phyloP scores from a whole-genome alignment of 2,113 vertebrate genomes.

The Pimephales promelas region DNA sequence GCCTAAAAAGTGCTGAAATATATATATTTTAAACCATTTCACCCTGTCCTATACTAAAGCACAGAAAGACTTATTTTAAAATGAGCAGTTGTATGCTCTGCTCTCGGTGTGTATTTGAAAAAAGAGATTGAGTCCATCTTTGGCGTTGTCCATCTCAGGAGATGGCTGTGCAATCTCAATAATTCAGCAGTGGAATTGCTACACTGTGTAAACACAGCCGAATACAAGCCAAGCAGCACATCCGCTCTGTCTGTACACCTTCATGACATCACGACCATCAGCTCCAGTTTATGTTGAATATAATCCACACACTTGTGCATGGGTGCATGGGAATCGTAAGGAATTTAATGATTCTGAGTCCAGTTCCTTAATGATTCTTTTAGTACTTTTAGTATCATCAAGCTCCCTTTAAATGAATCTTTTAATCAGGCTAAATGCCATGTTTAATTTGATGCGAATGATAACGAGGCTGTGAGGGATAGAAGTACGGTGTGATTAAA shows the following conservation, averaged over 20 bases:
- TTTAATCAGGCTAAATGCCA: constrained; percentile 3
- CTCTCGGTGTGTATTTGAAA: constrained; percentile 33
- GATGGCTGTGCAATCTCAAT: constrained; percentile 50
- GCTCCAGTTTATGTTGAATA: not conserved
- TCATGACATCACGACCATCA: constrained; percentile 21
- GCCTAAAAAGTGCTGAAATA: not conserved
- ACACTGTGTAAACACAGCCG: constrained; percentile 57
- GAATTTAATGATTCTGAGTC: not conserved
- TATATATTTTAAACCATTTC: not conserved
- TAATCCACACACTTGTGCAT: not conserved
- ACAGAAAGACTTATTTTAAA: constrained; percentile 20
- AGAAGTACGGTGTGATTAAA: not conserved
- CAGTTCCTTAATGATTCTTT: not conserved
- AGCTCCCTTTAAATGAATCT: not conserved
- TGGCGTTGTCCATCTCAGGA: constrained; percentile 26
- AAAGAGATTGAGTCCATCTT: constrained; percentile 39
- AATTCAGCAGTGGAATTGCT: constrained; percentile 57
- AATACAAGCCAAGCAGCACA: constrained; percentile 43
- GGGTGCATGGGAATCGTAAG: not conserved
- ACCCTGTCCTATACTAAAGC: not conserved
- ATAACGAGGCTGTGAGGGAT: not conserved
- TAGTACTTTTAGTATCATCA: constrained; percentile 7
- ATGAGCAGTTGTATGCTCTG: constrained; percentile 11
- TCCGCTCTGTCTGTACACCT: constrained; percentile 16
- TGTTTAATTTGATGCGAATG: constrained; percentile 5